Conservation (phyloP, 2,113 vertebrate genomes). For the Trochalopteron elliotii region DNA sequence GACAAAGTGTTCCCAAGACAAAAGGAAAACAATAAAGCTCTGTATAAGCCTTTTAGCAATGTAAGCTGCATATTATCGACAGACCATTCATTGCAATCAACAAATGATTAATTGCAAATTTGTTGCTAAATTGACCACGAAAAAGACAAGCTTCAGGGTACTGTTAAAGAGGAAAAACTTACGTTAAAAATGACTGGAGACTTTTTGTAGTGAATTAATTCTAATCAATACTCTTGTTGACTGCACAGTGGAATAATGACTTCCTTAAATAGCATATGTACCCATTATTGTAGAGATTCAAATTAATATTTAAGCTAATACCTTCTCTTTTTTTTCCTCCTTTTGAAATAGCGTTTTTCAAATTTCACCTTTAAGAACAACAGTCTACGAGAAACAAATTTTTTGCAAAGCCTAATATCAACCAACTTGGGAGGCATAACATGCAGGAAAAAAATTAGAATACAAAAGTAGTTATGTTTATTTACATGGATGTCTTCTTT, state of each 20-base stretch:
- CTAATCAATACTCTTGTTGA: constrained; percentile 76
- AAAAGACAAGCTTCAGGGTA: constrained; percentile 63
- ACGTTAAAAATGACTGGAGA: constrained; percentile 71
- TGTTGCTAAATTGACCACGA: constrained; percentile 75
- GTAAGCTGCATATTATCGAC: constrained; percentile 71
- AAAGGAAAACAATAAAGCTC: constrained; percentile 73
- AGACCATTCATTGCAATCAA: constrained; percentile 75
- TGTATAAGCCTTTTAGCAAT: constrained; percentile 73
- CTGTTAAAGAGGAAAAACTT: constrained; percentile 71
- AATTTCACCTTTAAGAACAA: constrained; percentile 45
- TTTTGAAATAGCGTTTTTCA: constrained; percentile 52
- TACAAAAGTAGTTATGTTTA: neutral
- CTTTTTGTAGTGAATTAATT: constrained; percentile 75
- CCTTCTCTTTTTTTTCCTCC: neutral
- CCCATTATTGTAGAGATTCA: constrained; percentile 71
- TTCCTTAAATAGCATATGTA: constrained; percentile 72
- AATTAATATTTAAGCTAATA: constrained; percentile 80
- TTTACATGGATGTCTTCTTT: neutral
- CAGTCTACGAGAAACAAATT: neutral
- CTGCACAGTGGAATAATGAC: constrained; percentile 70
- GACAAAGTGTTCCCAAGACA: constrained; percentile 74
- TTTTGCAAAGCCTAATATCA: constrained; percentile 11
- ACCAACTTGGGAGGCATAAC: neutral
- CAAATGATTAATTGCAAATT: constrained; percentile 80
- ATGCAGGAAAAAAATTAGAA: neutral